These are phyloP conservation scores for Sebastes melanostomus DNA, from an alignment of 2,797 vertebrate genomes.

Conservation along the genomic window DNA sequence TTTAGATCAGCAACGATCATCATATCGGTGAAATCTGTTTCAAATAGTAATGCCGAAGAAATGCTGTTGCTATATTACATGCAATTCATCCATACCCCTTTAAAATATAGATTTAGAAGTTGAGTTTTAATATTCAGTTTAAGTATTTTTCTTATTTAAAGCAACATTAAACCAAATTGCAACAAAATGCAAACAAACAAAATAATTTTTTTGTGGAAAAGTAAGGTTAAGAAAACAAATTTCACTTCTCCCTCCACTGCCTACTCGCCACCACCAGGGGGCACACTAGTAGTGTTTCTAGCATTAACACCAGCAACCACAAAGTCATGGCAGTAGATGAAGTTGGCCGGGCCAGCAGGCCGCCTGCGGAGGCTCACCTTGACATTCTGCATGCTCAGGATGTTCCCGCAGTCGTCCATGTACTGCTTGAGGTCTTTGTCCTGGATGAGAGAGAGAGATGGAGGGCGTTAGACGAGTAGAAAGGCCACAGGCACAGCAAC, in stretches of 20 bases:
- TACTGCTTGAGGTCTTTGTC: slow-evolving; percentile 98
- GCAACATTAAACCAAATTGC: background rate
- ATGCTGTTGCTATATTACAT: background rate
- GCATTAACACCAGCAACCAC: background rate
- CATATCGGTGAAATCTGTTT: background rate
- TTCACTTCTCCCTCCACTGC: background rate
- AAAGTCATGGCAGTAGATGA: slow-evolving; percentile 29
- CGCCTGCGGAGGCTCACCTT: slow-evolving; percentile 83
- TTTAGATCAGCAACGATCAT: background rate
- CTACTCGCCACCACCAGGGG: slow-evolving; percentile 61
- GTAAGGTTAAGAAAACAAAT: background rate
- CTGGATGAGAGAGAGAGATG: slow-evolving; percentile 66
- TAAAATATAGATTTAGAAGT: background rate
- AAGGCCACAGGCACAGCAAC: slow-evolving; percentile 22
- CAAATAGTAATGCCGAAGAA: background rate
- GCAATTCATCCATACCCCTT: background rate
- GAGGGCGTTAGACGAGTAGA: background rate
- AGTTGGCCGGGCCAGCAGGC: slow-evolving; percentile 43
- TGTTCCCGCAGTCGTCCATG: slow-evolving; percentile 97
- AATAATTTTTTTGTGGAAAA: background rate
- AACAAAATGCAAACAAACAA: background rate
- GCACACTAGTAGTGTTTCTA: slow-evolving; percentile 42
- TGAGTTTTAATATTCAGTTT: background rate
- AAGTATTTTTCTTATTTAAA: background rate
- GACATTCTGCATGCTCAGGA: slow-evolving; percentile 97